Percentiles rank a stretch among this genome's conserved stretches.
These are phyloP conservation scores for Perizoma affinitatum DNA, from an alignment of 2,888 invertebrate species.

Conservation along the genomic window DNA sequence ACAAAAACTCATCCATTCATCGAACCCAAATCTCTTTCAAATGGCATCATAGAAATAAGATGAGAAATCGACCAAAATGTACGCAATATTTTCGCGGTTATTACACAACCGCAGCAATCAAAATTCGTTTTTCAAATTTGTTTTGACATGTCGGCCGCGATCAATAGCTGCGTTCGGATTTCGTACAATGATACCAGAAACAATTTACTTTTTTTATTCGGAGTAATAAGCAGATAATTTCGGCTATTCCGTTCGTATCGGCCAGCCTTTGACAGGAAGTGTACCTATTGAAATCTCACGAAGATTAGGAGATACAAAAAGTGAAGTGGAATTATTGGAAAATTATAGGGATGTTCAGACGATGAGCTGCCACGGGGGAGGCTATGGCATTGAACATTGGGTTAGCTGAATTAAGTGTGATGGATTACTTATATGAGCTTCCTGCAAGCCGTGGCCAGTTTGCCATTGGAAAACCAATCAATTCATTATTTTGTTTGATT, in stretches of 20 bases:
- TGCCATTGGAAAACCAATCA: too few relatives aligned
- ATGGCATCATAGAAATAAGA: conserved; percentile 57
- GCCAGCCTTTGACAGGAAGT: conserved; percentile 70
- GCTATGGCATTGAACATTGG: conserved; percentile 46
- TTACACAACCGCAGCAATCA: conserved; percentile 60
- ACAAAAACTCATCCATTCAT: conserved; percentile 69
- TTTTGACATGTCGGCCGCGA: conserved; percentile 71
- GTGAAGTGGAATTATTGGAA: conserved; percentile 76
- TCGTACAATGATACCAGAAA: conserved; percentile 72
- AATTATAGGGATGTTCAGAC: conserved; percentile 68
- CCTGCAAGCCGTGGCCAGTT: conserved; percentile 2
- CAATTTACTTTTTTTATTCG: conserved; percentile 60
- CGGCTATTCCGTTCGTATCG: conserved; percentile 47
- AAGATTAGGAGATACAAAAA: conserved; percentile 72
- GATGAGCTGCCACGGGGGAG: conserved; percentile 52
- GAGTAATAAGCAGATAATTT: conserved; percentile 59
- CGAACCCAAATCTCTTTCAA: conserved; percentile 70
- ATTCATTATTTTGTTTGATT: too few relatives aligned
- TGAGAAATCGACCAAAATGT: conserved; percentile 59
- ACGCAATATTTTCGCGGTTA: conserved; percentile 69
- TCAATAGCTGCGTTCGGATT: conserved; percentile 57
- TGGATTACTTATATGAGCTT: conserved; percentile 33
- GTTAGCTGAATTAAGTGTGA: conserved; percentile 61
- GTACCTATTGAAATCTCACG: conserved; percentile 74
- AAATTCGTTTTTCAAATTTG: conserved; percentile 60